Conservation (phyloP, 2,113 vertebrate genomes). For the Morone chrysops region DNA sequence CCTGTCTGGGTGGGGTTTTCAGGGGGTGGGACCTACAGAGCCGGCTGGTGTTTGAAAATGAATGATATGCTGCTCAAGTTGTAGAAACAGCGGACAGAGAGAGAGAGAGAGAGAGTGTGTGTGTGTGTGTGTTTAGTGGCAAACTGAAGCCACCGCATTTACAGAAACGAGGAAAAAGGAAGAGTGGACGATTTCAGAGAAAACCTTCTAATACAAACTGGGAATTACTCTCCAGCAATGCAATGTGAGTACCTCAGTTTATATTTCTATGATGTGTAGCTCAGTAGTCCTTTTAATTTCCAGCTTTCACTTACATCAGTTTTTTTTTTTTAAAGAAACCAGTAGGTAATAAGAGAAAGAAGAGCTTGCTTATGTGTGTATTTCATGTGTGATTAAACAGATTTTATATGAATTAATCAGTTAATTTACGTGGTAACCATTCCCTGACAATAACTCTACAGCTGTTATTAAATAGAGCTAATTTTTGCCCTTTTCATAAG, state of each 20-base stretch:
- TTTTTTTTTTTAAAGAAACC: not conserved
- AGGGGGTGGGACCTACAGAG: slow-evolving; percentile 63
- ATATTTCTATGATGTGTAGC: not conserved
- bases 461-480: not conserved
- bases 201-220: not conserved
- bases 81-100: slow-evolving; percentile 35
- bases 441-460: not conserved
- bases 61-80: slow-evolving; percentile 64
- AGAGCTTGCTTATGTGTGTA: not conserved
- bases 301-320: not conserved
- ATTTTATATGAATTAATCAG: not conserved
- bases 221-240: slow-evolving; percentile 51
- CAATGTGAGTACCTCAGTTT: slow-evolving; percentile 66
- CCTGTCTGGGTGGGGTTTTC: slow-evolving; percentile 79
- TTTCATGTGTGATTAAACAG: not conserved
- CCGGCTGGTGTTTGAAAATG: slow-evolving; percentile 84
- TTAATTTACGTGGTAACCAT: not conserved
- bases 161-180: not conserved
- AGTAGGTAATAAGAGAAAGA: not conserved
- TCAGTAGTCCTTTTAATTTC: not conserved
- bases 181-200: not conserved
- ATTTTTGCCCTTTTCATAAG: not conserved
- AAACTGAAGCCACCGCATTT: not conserved
- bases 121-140: not conserved
- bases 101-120: too few species aligned